Percentiles rank a stretch among this genome's conserved stretches.
phyloP scores from a whole-genome alignment of 2,113 vertebrate genomes.

The Butorides virescens region DNA sequence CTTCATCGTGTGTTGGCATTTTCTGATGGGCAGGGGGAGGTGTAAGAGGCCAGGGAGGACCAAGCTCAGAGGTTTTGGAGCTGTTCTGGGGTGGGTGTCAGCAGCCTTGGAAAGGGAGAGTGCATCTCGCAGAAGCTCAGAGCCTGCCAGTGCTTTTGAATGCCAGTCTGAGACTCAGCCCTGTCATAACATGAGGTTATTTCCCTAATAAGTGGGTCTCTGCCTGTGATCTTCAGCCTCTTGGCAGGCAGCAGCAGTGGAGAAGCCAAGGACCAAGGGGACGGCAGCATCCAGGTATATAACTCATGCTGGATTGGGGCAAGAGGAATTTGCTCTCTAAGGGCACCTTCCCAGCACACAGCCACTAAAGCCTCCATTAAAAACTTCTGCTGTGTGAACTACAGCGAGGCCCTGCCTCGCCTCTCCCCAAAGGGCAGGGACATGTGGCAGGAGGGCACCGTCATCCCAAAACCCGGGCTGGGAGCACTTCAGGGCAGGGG shows the following conservation, averaged over 20 bases:
- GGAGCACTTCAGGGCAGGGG: background rate
- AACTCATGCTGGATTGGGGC: background rate
- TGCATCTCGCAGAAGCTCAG: background rate
- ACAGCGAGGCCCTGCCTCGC: background rate
- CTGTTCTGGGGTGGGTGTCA: background rate
- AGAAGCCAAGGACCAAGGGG: background rate
- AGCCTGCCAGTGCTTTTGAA: background rate
- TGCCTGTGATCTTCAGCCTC: background rate
- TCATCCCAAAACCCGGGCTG: background rate
- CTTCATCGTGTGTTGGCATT: background rate
- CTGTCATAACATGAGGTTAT: background rate
- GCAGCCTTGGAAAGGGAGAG: background rate
- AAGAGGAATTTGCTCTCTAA: background rate
- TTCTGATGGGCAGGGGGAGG: background rate
- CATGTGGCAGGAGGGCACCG: rapidly evolving
- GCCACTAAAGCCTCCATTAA: rapidly evolving
- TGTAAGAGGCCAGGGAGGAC: background rate
- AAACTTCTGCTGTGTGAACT: background rate
- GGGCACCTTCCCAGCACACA: background rate
- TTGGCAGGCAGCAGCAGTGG: background rate
- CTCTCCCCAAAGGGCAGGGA: background rate
- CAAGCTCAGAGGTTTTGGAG: background rate
- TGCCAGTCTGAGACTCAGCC: background rate
- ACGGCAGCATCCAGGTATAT: background rate
- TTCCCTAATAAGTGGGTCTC: background rate